Percentiles rank a stretch among this genome's conserved stretches.
Conservation (phyloP, 2,888 invertebrate species). For the Nomada lathburiana region DNA sequence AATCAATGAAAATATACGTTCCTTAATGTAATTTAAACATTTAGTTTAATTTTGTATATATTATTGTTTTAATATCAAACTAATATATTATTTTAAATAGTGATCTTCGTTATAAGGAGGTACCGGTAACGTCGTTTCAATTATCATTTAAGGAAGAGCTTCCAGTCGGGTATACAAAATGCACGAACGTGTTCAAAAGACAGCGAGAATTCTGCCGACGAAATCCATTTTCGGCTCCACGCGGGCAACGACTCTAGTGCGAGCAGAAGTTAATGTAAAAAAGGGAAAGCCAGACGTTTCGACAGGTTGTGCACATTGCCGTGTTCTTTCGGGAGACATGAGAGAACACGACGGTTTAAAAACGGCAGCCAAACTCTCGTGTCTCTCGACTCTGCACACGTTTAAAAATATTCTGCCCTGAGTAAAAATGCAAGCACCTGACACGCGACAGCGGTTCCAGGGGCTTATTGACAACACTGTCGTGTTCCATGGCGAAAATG, state of each 20-base stretch:
- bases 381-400: not conserved
- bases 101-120: not conserved
- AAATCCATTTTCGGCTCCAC: not conserved
- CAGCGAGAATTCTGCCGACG: not conserved
- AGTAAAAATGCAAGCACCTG: conserved; percentile 19
- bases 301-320: conserved; percentile 5
- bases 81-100: not conserved
- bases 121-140: not conserved
- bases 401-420: conserved; percentile 34
- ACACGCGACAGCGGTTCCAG: conserved; percentile 22
- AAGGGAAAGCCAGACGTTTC: conserved; percentile 7
- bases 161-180: not conserved
- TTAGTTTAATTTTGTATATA: too few relatives aligned
- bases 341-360: conserved; percentile 3
- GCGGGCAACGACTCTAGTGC: not conserved
- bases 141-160: not conserved
- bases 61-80: not conserved
- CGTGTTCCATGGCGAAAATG: not conserved
- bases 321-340: conserved; percentile 15
- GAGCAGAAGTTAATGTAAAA: conserved; percentile 6
- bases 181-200: conserved; percentile 1
- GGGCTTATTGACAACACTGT: conserved; percentile 23
- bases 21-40: too few relatives aligned
- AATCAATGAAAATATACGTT: too few relatives aligned
- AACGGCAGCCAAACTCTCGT: conserved; percentile 19